Evolutionary conservation across 1,140 invertebrate species (phyloP).

Genomic region (Neotoxoptera formosana): DNA sequence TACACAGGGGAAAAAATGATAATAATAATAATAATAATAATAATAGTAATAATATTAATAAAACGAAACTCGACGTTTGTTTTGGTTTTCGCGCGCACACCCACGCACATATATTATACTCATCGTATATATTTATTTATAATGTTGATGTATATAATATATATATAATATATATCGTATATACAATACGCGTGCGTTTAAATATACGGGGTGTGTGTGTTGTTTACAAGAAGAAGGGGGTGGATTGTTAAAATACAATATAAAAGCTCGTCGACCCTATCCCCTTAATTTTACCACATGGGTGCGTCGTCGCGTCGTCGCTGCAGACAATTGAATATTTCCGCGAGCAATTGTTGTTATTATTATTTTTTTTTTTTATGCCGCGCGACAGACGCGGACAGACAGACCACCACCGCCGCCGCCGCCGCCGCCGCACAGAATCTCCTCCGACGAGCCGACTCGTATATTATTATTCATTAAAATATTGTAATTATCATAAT

Average conservation of each 20-base stretch:
- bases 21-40: background rate
- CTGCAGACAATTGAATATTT: conserved; percentile 42
- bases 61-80: conserved; percentile 39
- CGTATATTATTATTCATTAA: background rate
- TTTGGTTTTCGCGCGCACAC: conserved; percentile 28
- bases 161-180: background rate
- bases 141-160: background rate
- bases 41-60: conserved; percentile 33
- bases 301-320: conserved; percentile 7
- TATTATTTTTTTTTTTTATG: background rate
- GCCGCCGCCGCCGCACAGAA: no score
- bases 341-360: conserved; percentile 18
- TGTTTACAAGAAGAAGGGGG: conserved; percentile 48
- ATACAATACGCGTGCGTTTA: background rate
- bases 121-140: background rate
- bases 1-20: background rate
- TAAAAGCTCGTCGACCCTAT: conserved; percentile 24
- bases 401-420: background rate
- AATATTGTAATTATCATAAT: background rate
- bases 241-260: conserved; percentile 50
- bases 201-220: conserved; percentile 13
- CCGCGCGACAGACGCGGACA: background rate
- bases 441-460: background rate
- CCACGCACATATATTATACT: background rate
- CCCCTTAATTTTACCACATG: conserved; percentile 51